These are phyloP conservation scores for Rhinella marina DNA, from an alignment of 2,797 vertebrate genomes.

Conservation along the genomic window DNA sequence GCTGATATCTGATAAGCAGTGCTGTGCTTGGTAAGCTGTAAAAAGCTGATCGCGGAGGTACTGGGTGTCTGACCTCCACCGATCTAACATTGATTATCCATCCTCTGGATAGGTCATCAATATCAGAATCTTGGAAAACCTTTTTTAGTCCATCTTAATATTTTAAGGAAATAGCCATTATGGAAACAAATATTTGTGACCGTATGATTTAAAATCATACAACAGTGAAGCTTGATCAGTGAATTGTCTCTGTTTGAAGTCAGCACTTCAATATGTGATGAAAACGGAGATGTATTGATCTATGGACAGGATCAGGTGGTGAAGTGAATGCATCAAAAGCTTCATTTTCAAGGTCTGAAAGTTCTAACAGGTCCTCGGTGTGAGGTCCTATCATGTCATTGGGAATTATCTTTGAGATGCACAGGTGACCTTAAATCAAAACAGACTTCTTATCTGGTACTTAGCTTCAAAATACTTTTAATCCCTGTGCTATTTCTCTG, in stretches of 20 bases:
- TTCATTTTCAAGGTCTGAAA: constrained; percentile 28
- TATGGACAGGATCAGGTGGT: neutral
- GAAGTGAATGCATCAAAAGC: neutral
- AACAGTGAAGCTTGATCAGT: neutral
- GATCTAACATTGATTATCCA: too few species aligned
- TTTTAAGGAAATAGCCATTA: neutral
- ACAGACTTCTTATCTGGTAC: constrained; percentile 20
- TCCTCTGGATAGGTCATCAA: too few species aligned
- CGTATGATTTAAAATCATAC: neutral
- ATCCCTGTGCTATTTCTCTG: neutral
- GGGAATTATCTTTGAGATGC: constrained; percentile 14
- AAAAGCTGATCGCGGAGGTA: too few species aligned
- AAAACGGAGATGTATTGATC: constrained; percentile 5
- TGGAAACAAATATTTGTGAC: constrained; percentile 7
- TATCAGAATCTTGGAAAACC: too few species aligned
- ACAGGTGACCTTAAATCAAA: constrained; percentile 51
- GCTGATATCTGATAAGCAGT: too few species aligned
- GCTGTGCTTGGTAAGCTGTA: too few species aligned
- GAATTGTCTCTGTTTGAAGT: constrained; percentile 4
- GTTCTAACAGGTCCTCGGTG: neutral
- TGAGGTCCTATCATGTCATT: constrained; percentile 18
- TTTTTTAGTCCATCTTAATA: neutral
- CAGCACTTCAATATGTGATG: neutral
- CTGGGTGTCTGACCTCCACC: too few species aligned
- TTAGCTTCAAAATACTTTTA: constrained; percentile 23